Evolutionary conservation across 2,113 vertebrate species (phyloP).

Genomic region (Nothobranchius kuhntae): DNA sequence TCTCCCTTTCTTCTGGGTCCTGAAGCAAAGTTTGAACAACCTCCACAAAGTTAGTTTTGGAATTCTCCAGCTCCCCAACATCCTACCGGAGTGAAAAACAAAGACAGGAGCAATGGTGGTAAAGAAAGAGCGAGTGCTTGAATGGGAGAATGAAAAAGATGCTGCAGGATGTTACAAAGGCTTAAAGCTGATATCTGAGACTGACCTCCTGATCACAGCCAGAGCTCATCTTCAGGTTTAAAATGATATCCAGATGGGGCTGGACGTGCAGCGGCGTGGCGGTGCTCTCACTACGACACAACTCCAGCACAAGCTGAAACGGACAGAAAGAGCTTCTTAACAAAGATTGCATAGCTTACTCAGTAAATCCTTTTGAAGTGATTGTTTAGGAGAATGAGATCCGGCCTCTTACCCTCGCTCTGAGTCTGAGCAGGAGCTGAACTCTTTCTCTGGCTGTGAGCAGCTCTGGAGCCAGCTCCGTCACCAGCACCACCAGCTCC

Average conservation of each 20-base stretch:
- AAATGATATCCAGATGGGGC: conserved; percentile 30
- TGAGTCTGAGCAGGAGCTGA: conserved; percentile 35
- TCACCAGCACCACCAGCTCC: conserved; percentile 36
- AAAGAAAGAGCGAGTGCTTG: background rate
- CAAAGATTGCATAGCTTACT: no score
- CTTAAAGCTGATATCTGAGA: background rate
- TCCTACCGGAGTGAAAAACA: conserved; percentile 10
- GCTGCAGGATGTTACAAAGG: background rate
- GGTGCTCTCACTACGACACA: conserved; percentile 26
- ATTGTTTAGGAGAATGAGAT: background rate
- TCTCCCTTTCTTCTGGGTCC: conserved; percentile 17
- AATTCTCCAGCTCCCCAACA: conserved; percentile 31
- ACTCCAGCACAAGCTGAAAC: conserved; percentile 38
- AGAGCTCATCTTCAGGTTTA: conserved; percentile 6
- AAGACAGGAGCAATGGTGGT: background rate
- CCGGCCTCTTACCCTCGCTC: conserved; percentile 13
- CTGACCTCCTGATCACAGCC: conserved; percentile 20
- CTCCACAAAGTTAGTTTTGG: conserved; percentile 38
- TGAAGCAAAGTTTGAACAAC: conserved; percentile 20
- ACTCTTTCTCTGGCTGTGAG: conserved; percentile 32
- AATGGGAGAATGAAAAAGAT: background rate
- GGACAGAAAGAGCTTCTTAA: no score
- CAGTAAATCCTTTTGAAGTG: no score
- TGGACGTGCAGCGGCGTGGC: conserved; percentile 17
- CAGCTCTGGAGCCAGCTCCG: conserved; percentile 27